Evolutionary conservation across 2,888 invertebrate genomes (phyloP), one percentile per base, ranked within the genome.

Genomic region (Metopia argyrocephala): DNA sequence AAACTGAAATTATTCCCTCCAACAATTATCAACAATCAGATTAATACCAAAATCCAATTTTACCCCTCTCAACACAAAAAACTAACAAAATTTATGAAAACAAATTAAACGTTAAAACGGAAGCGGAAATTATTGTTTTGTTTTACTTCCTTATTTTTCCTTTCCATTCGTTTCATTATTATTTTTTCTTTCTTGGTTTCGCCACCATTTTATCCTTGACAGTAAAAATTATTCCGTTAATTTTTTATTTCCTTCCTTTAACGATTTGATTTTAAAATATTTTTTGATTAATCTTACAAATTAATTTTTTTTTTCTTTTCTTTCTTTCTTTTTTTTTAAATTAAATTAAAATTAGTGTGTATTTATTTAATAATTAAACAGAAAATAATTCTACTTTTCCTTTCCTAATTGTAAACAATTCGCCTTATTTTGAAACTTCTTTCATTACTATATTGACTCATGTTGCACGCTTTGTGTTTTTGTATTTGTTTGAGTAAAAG

Each of bases 391-490:
- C n/a, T 4, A 18, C 5, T 3, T 46, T 46, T 46, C n/a, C 7
- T 20, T 52, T 45, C 27, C 38, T 21, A 23, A 56, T 45, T 54
- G 27, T 45, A 28, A 57, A 59, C n/a, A 45, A n/a, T 73, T 69
- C 59, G 45, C 46, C 48, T 62, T 74, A 59, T 62, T 62, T 69
- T 59, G 56, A 54, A 70, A 80, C 66, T 38, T n/a, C 76, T 74
- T 48, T 48, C 65, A 76, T 65, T 76, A 68, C 18, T 73, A 76
- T 61, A 76, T 62, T 84, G 80, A 83, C 85, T 86, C 86, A 85
- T 87, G 84, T 86, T 90, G 87, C 88, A 89, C 88, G 89, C 86
- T 87, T 87, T 87, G 82, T 86, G 86, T 89, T 89, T 84, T 76
- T 86, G 85, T 85, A 69, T 69, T 79, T 82, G 75, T 78, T 79